phyloP scores from a whole-genome alignment of 2,888 invertebrate species.

The Athripsodes cinereus region DNA sequence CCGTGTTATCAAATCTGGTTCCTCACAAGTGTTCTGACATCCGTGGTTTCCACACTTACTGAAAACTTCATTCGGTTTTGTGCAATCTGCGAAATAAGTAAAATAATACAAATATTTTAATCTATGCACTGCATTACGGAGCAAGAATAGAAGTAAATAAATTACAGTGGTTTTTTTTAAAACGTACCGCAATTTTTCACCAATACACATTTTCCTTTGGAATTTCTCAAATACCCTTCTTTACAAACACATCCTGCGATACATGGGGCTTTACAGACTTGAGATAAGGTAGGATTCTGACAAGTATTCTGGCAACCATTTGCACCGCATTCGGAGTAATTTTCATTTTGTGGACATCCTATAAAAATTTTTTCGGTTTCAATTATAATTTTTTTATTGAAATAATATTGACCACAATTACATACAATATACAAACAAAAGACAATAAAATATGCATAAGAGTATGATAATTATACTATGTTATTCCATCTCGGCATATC shows the following conservation, averaged over 20 bases:
- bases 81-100: background rate
- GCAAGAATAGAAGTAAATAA: no score
- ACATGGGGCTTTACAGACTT: constrained; percentile 6
- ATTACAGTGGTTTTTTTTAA: no score
- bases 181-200: constrained; percentile 14
- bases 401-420: no score
- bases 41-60: constrained; percentile 14
- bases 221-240: constrained; percentile 16
- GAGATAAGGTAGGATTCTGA: constrained; percentile 2
- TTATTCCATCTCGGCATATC: no score
- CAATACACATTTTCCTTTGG: constrained; percentile 10
- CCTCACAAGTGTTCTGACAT: constrained; percentile 23
- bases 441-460: no score
- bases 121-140: no score
- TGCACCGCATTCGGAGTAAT: constrained; percentile 14
- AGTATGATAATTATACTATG: no score
- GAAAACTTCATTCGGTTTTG: constrained; percentile 17
- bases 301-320: constrained; percentile 17
- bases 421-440: no score
- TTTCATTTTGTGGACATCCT: constrained; percentile 5
- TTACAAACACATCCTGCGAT: constrained; percentile 18
- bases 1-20: constrained; percentile 15
- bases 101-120: no score
- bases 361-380: no score
- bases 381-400: no score